Evolutionary conservation across 2,888 invertebrate species (phyloP), one percentile per base, ranked within the genome.

Genomic region (Machimus rusticus): DNA sequence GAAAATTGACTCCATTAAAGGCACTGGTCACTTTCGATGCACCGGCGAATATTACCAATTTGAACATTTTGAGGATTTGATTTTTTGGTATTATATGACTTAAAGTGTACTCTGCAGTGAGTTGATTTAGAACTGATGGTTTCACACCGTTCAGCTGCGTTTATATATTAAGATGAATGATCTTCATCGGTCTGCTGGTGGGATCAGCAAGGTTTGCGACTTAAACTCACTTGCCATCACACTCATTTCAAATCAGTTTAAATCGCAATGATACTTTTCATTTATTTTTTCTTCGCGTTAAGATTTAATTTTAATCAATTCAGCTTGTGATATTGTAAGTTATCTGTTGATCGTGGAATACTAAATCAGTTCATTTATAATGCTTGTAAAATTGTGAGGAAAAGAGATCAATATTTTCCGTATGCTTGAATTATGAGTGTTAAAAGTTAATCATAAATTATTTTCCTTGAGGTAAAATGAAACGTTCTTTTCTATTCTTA

Each of bases 41-140:
- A 39, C 14, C 12, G 23, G 43, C 43, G n/a, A 14, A 89, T 91
- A 92, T 91, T 89, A 92, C 92, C 90, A 92, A 89, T 90, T 92
- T 92, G 90, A 91, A 92, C 92, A 92, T 92, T 90, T 90, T 92
- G 90, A 88, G 86, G 84, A 87, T 88, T 86, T 57, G n/a, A 12
- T 12, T 31, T 28, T 81, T 81, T 81, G 31, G 55, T 81, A 51
- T 43, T 16, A 43, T 14, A 55, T n/a, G 31, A 51, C 39, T 39
- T 39, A 6, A 77, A 77, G 5, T 77, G 4, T 19, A 66, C 84
- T 74, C 85, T 9, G 12, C 12, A 66, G 66, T 88, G 86, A 87
- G 87, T 55, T 87, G 74, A 31, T 88, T 87, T 78, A 88, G 82
- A 87, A 87, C 88, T 88, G 88, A 88, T 88, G 84, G 19, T 66